Evolutionary conservation across 64 coral and sea anemone genomes (phyloP).

Genomic region (Trachythela sp.): DNA sequence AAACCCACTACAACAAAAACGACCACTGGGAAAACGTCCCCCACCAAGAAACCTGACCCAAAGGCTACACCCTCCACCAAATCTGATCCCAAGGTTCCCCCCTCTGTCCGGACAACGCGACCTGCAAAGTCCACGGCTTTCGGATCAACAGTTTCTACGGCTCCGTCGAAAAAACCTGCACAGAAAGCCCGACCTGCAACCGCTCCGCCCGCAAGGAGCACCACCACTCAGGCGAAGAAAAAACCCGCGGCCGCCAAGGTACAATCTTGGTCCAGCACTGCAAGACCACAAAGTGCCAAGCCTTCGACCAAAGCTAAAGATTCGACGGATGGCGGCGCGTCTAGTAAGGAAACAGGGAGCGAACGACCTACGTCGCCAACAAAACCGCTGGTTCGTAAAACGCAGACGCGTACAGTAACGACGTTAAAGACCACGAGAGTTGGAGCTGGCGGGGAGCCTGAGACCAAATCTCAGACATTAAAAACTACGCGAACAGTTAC

Average conservation of each 20-base stretch:
- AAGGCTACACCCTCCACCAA: not conserved
- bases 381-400: conserved; percentile 14
- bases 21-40: not conserved
- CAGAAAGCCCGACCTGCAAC: not conserved
- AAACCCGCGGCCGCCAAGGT: not conserved
- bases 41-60: not conserved
- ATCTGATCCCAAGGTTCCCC: not conserved
- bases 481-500: not conserved
- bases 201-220: not conserved
- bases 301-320: not conserved
- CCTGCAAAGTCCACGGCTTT: not conserved
- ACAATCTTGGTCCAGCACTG: not conserved
- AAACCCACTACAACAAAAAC: not conserved
- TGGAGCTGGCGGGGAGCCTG: not conserved
- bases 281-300: not conserved
- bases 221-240: not conserved
- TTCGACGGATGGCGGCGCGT: not conserved
- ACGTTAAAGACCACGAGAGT: not conserved
- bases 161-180: not conserved
- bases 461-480: not conserved
- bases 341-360: not conserved
- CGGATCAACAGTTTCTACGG: not conserved
- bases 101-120: not conserved
- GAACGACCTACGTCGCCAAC: not conserved
- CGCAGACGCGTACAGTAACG: not conserved